Percentiles rank a stretch among this genome's conserved stretches.
Conservation (phyloP, 2,113 vertebrate species). For the Oryzias melastigma region DNA sequence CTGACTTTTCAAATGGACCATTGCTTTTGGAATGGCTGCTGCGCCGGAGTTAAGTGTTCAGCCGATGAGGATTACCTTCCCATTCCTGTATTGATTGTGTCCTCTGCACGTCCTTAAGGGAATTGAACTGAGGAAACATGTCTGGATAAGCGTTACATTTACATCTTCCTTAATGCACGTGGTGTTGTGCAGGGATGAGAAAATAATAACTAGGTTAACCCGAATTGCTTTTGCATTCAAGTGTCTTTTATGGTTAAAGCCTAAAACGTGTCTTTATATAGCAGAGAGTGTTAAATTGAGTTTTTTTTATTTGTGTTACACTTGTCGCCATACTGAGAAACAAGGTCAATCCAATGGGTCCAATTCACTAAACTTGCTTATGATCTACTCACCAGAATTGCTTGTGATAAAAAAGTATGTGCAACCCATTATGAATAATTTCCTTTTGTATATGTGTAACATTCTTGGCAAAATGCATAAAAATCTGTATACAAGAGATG, state of each 20-base stretch:
- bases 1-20: slow-evolving; percentile 22
- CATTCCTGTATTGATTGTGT: slow-evolving; percentile 20
- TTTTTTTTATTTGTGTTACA: too few species aligned
- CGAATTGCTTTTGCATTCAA: too few species aligned
- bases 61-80: slow-evolving; percentile 18
- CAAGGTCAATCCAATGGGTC: too few species aligned
- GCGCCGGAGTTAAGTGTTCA: slow-evolving; percentile 9
- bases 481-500: too few species aligned
- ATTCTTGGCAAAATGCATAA: too few species aligned
- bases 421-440: too few species aligned
- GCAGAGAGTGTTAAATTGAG: too few species aligned
- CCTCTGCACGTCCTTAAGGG: not conserved
- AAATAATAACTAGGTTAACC: not conserved
- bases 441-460: too few species aligned
- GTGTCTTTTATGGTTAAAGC: not conserved
- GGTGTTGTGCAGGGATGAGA: not conserved
- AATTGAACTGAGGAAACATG: not conserved
- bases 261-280: not conserved
- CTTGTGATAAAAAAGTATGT: too few species aligned
- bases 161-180: not conserved
- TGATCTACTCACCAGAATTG: too few species aligned
- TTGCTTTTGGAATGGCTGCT: slow-evolving; percentile 4
- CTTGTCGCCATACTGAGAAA: too few species aligned
- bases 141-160: not conserved
- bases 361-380: too few species aligned